Evolutionary conservation across 2,797 vertebrate genomes (phyloP).

Genomic region (Petrocephalus sullivani): DNA sequence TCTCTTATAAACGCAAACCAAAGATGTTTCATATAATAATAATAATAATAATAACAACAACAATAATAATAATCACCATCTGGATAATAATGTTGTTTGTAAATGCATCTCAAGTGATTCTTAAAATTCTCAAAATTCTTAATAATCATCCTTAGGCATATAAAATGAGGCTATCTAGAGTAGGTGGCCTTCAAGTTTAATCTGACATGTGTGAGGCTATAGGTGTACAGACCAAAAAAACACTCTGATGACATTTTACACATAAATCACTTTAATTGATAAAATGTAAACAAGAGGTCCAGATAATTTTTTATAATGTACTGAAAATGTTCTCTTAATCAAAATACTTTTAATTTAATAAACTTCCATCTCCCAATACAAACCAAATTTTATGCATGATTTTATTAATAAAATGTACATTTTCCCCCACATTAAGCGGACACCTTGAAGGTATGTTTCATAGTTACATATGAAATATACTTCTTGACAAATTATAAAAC

Average conservation of each 20-base stretch:
- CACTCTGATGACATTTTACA: background rate
- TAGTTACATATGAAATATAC: conserved; percentile 38
- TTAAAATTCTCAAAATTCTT: background rate
- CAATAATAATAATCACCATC: background rate
- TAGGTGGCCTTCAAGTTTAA: background rate
- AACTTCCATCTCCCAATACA: background rate
- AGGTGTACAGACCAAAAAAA: background rate
- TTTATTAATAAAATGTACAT: conserved; percentile 26
- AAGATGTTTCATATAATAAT: background rate
- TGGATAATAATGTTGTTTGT: background rate
- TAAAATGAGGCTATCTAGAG: background rate
- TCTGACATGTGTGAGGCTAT: background rate
- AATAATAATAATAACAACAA: background rate
- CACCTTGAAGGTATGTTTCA: conserved; percentile 44
- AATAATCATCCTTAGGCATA: background rate
- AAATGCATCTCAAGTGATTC: background rate
- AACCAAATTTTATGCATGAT: background rate
- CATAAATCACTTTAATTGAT: conserved; percentile 14
- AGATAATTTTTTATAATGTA: background rate
- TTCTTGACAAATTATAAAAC: conserved; percentile 61
- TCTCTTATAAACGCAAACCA: background rate
- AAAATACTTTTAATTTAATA: conserved; percentile 16
- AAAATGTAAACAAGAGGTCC: background rate
- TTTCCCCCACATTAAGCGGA: conserved; percentile 45
- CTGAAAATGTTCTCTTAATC: background rate